Evolutionary conservation across 2,797 vertebrate genomes (phyloP).

Genomic region (Anguilla marmorata): DNA sequence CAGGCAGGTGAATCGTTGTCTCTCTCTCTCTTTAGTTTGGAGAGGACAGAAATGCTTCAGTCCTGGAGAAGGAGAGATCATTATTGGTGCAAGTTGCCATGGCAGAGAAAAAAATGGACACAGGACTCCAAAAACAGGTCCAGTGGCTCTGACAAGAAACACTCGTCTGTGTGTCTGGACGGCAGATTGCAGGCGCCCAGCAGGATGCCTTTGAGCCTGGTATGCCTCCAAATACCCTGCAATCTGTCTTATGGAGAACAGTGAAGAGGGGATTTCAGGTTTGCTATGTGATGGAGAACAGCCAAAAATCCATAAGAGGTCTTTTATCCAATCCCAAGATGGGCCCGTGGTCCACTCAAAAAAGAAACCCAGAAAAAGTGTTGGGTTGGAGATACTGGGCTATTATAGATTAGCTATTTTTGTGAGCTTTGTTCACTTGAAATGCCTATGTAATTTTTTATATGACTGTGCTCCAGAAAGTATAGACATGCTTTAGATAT

Average conservation of each 20-base stretch:
- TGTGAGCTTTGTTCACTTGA: not conserved
- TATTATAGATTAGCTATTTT: not conserved
- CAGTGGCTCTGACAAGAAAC: not conserved
- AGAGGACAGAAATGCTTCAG: not conserved
- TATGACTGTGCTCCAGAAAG: not conserved
- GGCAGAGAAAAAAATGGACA: not conserved
- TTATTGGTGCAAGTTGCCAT: constrained; percentile 32
- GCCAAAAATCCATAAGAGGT: constrained; percentile 33
- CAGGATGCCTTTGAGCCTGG: constrained; percentile 21
- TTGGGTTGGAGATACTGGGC: not conserved
- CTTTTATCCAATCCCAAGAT: constrained; percentile 17
- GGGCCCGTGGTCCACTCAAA: not conserved
- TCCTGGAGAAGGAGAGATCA: not conserved
- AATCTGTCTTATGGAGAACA: constrained; percentile 34
- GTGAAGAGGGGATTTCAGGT: constrained; percentile 25
- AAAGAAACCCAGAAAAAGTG: not conserved
- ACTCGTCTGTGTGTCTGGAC: not conserved
- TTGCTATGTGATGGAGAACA: constrained; percentile 25
- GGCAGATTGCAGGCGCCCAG: not conserved
- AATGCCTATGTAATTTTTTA: not conserved
- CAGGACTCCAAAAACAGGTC: not conserved
- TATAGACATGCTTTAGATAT: not conserved
- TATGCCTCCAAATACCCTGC: constrained; percentile 25
- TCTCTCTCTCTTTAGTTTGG: not conserved
- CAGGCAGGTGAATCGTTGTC: not conserved